Percentiles rank a stretch among this genome's conserved stretches.
phyloP scores from a whole-genome alignment of 2,797 vertebrate genomes.

The Microtus obscurus region DNA sequence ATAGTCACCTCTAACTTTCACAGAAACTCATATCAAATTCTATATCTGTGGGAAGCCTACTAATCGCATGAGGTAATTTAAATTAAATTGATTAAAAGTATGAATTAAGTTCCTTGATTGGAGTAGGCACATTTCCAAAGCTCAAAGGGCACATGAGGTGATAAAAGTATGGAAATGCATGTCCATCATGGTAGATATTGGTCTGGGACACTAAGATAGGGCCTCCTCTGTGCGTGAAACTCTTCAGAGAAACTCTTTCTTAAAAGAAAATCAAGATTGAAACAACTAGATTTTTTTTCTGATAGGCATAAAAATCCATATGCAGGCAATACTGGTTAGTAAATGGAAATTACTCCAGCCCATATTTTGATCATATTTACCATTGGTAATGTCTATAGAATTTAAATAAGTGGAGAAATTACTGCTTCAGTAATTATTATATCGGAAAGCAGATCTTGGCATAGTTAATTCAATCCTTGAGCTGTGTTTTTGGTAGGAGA shows the following conservation, averaged over 20 bases:
- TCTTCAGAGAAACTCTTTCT: not conserved
- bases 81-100: conserved; percentile 51
- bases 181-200: not conserved
- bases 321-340: not conserved
- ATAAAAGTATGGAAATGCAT: not conserved
- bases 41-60: not conserved
- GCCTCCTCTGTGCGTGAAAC: not conserved
- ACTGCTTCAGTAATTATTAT: not conserved
- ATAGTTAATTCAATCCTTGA: conserved; percentile 33
- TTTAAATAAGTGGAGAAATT: conserved; percentile 17
- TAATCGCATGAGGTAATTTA: not conserved
- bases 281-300: not conserved
- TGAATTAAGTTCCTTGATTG: conserved; percentile 1
- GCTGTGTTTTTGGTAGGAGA: conserved; percentile 21
- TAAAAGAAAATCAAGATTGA: conserved; percentile 31
- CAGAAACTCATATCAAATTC: conserved; percentile 29
- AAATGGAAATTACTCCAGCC: not conserved
- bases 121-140: not conserved
- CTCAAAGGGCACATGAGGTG: not conserved
- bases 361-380: not conserved
- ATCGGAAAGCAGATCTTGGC: not conserved
- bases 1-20: conserved; percentile 17
- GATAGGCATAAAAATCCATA: not conserved
- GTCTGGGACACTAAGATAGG: not conserved
- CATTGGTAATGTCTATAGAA: not conserved